A percentile compares a stretch with the other conserved stretches of the same genome.
phyloP scores from a whole-genome alignment of 2,888 invertebrate species.

The Falcaria lacertinaria region DNA sequence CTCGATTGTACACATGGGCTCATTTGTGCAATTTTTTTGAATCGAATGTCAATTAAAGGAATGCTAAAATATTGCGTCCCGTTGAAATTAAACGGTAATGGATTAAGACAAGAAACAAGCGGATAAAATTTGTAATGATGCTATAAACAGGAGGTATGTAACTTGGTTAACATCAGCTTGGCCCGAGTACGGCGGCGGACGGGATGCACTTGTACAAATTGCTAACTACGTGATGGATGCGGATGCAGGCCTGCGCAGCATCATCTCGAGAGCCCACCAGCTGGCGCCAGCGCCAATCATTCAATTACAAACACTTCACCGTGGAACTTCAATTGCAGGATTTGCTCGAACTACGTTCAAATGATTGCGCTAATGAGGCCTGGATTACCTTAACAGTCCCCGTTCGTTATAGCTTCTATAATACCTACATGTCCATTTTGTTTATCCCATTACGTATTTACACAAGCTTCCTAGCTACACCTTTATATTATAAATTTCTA shows the following conservation, averaged over 20 bases:
- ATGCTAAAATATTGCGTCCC: no score
- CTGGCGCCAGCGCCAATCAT: conserved; percentile 67
- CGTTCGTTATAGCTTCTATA: not conserved
- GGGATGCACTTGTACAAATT: conserved; percentile 30
- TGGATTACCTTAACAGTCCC: conserved; percentile 13
- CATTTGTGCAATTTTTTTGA: no score
- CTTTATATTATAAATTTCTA: not conserved
- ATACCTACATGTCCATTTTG: not conserved
- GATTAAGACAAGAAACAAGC: not conserved
- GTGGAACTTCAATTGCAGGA: conserved; percentile 45
- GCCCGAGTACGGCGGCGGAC: conserved; percentile 12
- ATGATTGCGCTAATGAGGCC: conserved; percentile 27
- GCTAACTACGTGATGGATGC: conserved; percentile 45
- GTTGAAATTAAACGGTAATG: no score
- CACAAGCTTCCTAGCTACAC: not conserved
- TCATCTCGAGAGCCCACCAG: conserved; percentile 62
- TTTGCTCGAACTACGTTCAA: conserved; percentile 34
- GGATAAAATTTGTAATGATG: not conserved
- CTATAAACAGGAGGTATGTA: not conserved
- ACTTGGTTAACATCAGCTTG: not conserved
- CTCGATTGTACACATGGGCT: not conserved
- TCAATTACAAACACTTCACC: conserved; percentile 53
- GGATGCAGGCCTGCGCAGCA: conserved; percentile 53
- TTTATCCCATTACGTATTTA: not conserved
- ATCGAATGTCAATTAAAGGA: no score